These are phyloP conservation scores for Phalloptychus januarius DNA, from an alignment of 2,797 vertebrate species.

Conservation along the genomic window DNA sequence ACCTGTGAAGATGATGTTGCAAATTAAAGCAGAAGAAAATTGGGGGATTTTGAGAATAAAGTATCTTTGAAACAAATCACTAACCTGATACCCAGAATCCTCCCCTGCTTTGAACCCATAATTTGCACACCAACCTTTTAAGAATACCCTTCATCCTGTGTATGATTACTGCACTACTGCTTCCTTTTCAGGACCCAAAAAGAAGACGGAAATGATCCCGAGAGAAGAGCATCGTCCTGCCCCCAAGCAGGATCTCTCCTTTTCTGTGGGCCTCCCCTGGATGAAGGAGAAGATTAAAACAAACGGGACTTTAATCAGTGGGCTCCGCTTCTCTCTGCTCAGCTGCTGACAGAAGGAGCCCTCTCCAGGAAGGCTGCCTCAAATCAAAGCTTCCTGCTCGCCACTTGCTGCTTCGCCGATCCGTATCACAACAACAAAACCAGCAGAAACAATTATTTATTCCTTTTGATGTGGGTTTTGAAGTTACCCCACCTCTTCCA, in stretches of 20 bases:
- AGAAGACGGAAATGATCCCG: constrained; percentile 63
- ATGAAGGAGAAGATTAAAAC: constrained; percentile 94
- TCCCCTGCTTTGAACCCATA: constrained; percentile 8
- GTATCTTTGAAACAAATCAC: constrained; percentile 10
- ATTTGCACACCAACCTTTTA: constrained; percentile 6
- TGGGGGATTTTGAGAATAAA: neutral
- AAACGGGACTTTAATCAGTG: constrained; percentile 99
- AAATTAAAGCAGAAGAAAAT: neutral
- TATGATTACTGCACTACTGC: constrained; percentile 37
- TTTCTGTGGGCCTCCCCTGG: constrained; percentile 88
- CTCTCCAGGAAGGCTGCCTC: constrained; percentile 92
- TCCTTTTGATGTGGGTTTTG: constrained; percentile 97
- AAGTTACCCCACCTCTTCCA: constrained; percentile 82
- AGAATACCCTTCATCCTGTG: constrained; percentile 7
- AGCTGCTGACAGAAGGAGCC: constrained; percentile 89
- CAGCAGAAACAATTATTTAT: constrained; percentile 99
- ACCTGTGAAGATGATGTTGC: too few relatives aligned
- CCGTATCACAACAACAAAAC: constrained; percentile 98
- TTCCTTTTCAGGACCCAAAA: constrained; percentile 54
- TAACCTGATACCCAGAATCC: constrained; percentile 15
- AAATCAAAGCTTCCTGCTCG: constrained; percentile 97
- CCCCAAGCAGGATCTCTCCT: constrained; percentile 79
- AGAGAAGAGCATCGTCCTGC: constrained; percentile 69
- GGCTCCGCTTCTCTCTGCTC: constrained; percentile 87
- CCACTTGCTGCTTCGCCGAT: constrained; percentile 96